phyloP scores from a whole-genome alignment of 1,140 invertebrate genomes.

The Gonatopus flavifemur region DNA sequence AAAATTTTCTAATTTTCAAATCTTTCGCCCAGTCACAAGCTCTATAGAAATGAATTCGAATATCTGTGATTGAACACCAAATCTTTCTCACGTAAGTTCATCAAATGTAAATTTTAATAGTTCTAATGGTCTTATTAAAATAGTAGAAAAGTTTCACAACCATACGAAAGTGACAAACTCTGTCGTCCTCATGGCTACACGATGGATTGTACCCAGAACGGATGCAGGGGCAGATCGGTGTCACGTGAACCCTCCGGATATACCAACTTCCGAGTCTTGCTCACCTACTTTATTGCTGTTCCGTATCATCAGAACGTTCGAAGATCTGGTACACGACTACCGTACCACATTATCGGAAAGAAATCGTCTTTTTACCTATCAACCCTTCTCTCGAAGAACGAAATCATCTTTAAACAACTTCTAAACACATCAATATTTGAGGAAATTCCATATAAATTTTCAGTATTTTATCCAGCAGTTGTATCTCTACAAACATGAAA shows the following conservation, averaged over 20 bases:
- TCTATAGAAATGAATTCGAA: background rate
- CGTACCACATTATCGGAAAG: no score
- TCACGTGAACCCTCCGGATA: conserved; percentile 52
- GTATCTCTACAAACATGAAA: no score
- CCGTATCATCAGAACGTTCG: conserved; percentile 31
- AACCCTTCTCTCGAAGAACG: no score
- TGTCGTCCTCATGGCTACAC: conserved; percentile 35
- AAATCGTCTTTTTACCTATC: no score
- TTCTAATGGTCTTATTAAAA: background rate
- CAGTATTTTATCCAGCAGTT: no score
- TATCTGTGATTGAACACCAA: background rate
- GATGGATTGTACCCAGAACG: conserved; percentile 38
- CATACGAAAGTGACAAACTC: conserved; percentile 20
- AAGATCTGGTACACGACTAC: conserved; percentile 9
- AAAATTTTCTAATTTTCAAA: background rate
- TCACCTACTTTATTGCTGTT: conserved; percentile 46
- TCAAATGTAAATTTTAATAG: background rate
- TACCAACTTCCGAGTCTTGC: conserved; percentile 51
- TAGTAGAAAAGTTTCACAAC: no score
- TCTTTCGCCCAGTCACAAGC: background rate
- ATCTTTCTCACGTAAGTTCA: background rate
- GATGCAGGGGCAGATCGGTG: conserved; percentile 49
- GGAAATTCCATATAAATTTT: no score
- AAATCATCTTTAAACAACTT: no score
- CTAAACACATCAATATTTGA: no score